These are phyloP conservation scores for Zingel zingel DNA, from an alignment of 2,113 vertebrate species.

Conservation along the genomic window DNA sequence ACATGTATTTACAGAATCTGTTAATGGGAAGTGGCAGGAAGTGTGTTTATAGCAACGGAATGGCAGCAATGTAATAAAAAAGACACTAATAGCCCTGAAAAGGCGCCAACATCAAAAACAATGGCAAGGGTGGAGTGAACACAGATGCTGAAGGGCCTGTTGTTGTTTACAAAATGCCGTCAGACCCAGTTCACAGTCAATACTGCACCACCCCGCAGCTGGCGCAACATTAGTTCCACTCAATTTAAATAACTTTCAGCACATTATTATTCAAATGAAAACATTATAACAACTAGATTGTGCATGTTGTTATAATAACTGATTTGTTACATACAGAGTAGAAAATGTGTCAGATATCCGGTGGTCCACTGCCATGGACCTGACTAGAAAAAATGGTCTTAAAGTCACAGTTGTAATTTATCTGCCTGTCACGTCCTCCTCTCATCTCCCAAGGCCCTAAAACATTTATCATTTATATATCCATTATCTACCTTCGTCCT, in stretches of 20 bases:
- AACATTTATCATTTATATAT: conserved; percentile 49
- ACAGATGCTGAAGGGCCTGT: conserved; percentile 15
- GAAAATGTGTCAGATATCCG: background rate
- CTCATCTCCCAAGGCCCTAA: background rate
- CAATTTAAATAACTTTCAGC: conserved; percentile 7
- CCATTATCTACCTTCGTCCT: conserved; percentile 11
- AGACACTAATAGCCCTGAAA: background rate
- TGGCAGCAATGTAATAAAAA: background rate
- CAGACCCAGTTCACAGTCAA: conserved; percentile 22
- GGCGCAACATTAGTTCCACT: conserved; percentile 14
- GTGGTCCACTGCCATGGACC: background rate
- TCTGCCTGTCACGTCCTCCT: conserved; percentile 23
- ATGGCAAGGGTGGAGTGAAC: background rate
- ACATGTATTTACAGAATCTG: background rate
- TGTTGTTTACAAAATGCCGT: conserved; percentile 28
- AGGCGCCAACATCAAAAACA: background rate
- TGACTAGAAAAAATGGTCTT: background rate
- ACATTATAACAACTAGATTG: conserved; percentile 11
- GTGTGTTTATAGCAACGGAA: background rate
- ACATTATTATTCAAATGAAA: conserved; percentile 5
- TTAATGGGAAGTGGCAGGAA: background rate
- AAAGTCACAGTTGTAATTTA: background rate
- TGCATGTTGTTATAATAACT: background rate
- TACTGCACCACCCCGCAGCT: background rate
- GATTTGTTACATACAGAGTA: background rate